phyloP scores from a whole-genome alignment of 1,140 invertebrate species.

The Eurytemora carolleeae region DNA sequence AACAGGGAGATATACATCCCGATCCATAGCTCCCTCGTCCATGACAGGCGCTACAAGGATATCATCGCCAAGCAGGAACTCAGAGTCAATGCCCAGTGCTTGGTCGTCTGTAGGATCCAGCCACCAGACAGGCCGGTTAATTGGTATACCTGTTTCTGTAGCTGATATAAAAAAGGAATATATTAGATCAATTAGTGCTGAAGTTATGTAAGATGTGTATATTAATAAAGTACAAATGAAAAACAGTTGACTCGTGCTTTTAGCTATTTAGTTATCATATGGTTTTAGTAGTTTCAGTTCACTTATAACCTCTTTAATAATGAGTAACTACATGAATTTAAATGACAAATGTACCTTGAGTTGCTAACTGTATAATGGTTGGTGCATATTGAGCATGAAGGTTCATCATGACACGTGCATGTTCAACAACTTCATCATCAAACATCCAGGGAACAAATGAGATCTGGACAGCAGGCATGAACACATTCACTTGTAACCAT shows the following conservation, averaged over 20 bases:
- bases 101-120: conserved; percentile 42
- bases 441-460: conserved; percentile 71
- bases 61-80: conserved; percentile 58
- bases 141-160: conserved; percentile 42
- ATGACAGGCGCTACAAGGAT: conserved; percentile 68
- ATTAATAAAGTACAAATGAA: too few relatives aligned
- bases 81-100: conserved; percentile 40
- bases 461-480: conserved; percentile 70
- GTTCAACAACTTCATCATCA: conserved; percentile 35
- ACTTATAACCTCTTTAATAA: too few relatives aligned
- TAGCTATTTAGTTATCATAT: too few relatives aligned
- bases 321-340: too few relatives aligned
- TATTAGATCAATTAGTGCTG: too few relatives aligned
- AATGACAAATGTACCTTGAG: too few relatives aligned
- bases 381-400: conserved; percentile 45
- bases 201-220: too few relatives aligned
- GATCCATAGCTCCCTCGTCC: conserved; percentile 34
- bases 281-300: too few relatives aligned
- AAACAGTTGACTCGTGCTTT: too few relatives aligned
- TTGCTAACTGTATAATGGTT: conserved; percentile 30
- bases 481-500: conserved; percentile 50
- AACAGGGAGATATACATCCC: conserved; percentile 44
- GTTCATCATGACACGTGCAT: conserved; percentile 35
- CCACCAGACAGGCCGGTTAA: conserved; percentile 85
- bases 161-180: too few relatives aligned